Base-by-base conservation (phyloP, 2,113 vertebrate genomes). In the Syngnathus scovelli region DNA sequence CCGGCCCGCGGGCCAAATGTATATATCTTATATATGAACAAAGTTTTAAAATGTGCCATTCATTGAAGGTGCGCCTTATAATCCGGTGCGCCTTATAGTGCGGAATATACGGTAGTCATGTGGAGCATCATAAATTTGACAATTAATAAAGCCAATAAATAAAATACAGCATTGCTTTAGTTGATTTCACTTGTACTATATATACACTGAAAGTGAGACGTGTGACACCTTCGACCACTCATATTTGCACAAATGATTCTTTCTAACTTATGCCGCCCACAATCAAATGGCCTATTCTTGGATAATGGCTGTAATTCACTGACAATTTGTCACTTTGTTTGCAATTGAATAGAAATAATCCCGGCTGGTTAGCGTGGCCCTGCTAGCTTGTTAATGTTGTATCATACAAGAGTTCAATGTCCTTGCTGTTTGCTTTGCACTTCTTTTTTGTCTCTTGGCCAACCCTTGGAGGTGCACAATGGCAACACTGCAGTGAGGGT, bases 381-480 rank as follows among this genome's bases (percentile, higher is more conserved):
- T 65, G 54, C 44, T 77, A 75, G 51, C 54, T 21, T 43, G 70
- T 71, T 67, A 58, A 62, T 1, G 37, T 33, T 54, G 5, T 61
- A 58, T 6, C 4, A 16, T 51, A 23, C 52, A 68, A 63, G 74
- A 62, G 64, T 72, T 79, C 46, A 61, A 13, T 13, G 12, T 74
- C 43, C 61, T 68, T 23, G 44, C 56, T 44, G 54, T 51, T 39
- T 16, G 67, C 46, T 68, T 66, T 68, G 52, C 65, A n/a, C 69
- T 38, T 8, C 70, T 63, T 60, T 27, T 43, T 21, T 19, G 21
- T 61, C 56, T 71, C 48, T 67, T 61, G 61, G 52, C 44, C 61
- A 16, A 74, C 56, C 54, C n/a, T 15, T 37, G 68, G 66, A 74
- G 67, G 70, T 54, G 64, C 61, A 68, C 65, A 64, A 19, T 71